Evolutionary conservation across 2,888 invertebrate species (phyloP), one percentile per base, ranked within the genome.

Genomic region (Leistus spinibarbis): DNA sequence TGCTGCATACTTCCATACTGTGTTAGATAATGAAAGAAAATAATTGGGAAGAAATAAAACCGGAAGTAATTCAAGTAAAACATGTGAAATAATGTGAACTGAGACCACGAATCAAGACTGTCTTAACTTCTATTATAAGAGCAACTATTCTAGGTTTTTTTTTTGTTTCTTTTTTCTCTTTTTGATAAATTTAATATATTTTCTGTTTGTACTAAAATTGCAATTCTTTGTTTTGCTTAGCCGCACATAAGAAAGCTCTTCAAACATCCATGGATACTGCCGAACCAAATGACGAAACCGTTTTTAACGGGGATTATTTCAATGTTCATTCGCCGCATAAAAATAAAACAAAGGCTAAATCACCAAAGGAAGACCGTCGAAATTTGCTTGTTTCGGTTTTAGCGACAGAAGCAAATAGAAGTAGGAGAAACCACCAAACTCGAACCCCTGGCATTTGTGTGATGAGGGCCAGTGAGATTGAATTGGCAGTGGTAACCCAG

Each of bases 1-100:
- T n/a, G 85, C 87, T 0, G 82, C 82, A 13, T 87, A 87, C 72
- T 88, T 88, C 77, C 82, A 82, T 24, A 81, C 78, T 17, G 77
- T 86, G 9, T 81, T 91, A 16, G 82, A 88, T 0, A 86, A 86
- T 0, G 90, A 86, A 86, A 22, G 80, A 81, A 0, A 86, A 87
- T 17, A 84, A 86, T 76, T 90, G 91, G 91, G 81, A 83, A 17
- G 90, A 90, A 76, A 86, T 88, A 1, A 77, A 84, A 63, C 82
- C 84, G 0, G 80, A 78, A 5, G 78, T 76, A 5, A 81, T 79
- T 71, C 81, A 79, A 20, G 80, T 78, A 19, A 76, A 78, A 77
- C 67, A 63, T 2, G 77, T 75, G 13, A 78, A 77, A 76, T 69
- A 17, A 70, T 78, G 17, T 60, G 19, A 17, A 69, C 19, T 22